Base-by-base conservation (phyloP, 2,797 vertebrate species). In the Miichthys miiuy region DNA sequence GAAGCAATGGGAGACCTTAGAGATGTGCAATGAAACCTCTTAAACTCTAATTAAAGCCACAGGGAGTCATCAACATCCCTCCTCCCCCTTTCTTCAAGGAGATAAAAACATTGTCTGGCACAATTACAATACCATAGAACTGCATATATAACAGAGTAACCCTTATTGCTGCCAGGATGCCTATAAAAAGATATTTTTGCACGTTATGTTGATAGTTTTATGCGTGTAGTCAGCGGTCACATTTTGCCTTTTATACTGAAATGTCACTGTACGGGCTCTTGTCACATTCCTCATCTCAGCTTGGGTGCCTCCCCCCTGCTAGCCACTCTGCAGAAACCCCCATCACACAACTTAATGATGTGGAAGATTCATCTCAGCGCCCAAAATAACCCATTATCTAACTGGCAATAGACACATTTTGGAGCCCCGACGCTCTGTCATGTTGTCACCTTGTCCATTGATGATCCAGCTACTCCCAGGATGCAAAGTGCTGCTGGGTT, bases 361-460 rank as follows among this genome's bases (percentile, higher is more conserved):
- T 85, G 84, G 80, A 91, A 90, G 87, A 93, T 87, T 89, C 87
- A 91, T 91, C 82, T 80, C 67, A 6, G 77, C 2, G 57, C 85
- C 81, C 68, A 87, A 92, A 92, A 90, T 91, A 92, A 79, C 78
- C 78, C 82, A 85, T 91, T 89, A 90, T 91, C 91, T 86, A 82
- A 80, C 85, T 46, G 80, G 76, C 77, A 80, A 83, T 77, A 77
- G 83, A 89, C 73, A 87, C 81, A 77, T 89, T 88, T 80, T 64
- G 73, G 72, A 83, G 68, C 75, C 25, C 21, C 3, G 5, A 50
- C 75, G 83, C 80, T 91, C 72, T 61, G 84, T 92, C 89, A 86
- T 87, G 77, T 83, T 91, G 87, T 89, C 86, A 86, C 65, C 77
- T 47, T 38, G 25, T 68, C 71, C 66, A 72, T 4, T 68, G 69